Evolutionary conservation across 2,113 vertebrate genomes (phyloP).

Genomic region (Pelusios castaneus): DNA sequence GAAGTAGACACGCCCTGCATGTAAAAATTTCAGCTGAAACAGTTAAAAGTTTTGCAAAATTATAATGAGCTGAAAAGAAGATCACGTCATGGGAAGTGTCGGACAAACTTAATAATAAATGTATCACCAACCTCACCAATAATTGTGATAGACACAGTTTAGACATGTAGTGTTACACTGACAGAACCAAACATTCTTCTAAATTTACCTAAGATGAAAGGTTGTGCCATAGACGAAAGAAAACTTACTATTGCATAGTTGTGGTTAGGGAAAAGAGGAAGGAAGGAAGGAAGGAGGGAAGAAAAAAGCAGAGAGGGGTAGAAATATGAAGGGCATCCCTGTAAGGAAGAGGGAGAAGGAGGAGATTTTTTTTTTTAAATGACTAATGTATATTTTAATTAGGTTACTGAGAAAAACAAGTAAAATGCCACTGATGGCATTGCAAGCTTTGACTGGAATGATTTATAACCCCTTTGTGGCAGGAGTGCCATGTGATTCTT

Average conservation of each 20-base stretch:
- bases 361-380: neutral
- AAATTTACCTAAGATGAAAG: neutral
- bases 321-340: conserved; percentile 6
- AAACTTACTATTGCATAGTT: neutral
- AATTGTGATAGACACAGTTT: neutral
- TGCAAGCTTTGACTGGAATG: neutral
- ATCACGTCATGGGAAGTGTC: neutral
- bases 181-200: neutral
- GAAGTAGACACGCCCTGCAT: neutral
- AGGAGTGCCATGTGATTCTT: neutral
- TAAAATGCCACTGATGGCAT: conserved; percentile 32
- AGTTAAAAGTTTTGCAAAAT: neutral
- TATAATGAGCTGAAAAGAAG: neutral
- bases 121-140: neutral
- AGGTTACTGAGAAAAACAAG: neutral
- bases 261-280: neutral
- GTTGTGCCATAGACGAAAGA: neutral
- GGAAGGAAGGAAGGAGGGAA: neutral
- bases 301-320: conserved; percentile 20
- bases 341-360: conserved; percentile 17
- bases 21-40: neutral
- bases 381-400: neutral
- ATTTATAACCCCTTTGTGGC: neutral
- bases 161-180: neutral
- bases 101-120: neutral